Conservation (phyloP, 1,140 invertebrate genomes). For the Ridgeia piscesae region DNA sequence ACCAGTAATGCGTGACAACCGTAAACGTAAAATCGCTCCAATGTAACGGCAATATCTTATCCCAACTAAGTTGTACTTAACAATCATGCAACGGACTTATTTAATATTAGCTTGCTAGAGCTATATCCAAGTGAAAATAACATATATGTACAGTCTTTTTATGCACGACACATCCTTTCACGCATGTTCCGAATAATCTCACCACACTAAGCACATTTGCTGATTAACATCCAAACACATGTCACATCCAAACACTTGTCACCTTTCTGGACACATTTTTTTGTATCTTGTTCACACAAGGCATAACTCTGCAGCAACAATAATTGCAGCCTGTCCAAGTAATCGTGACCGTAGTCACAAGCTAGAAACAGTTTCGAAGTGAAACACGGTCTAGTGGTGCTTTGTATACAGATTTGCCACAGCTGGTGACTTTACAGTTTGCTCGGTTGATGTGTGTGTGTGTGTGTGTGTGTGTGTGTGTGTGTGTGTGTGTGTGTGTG, state of each 20-base stretch:
- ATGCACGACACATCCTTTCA: background rate
- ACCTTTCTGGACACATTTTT: background rate
- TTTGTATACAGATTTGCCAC: background rate
- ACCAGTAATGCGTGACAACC: no score
- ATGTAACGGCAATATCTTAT: no score
- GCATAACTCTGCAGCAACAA: background rate
- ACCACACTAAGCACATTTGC: background rate
- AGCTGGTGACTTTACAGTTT: background rate
- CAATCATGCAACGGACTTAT: background rate
- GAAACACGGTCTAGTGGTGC: background rate
- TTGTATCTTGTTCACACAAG: no score
- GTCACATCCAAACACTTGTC: background rate
- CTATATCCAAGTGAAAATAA: background rate
- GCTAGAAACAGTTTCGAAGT: background rate
- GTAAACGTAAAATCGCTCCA: no score
- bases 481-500: no score
- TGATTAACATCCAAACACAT: background rate
- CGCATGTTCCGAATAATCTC: background rate
- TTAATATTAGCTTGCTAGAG: background rate
- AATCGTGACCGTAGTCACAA: background rate
- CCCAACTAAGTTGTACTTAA: no score
- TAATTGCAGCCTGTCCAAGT: background rate
- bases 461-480: no score
- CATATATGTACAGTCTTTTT: background rate
- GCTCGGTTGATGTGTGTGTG: background rate